Evolutionary conservation across 1,140 invertebrate genomes (phyloP), one percentile per base, ranked within the genome.

Genomic region (Drosophila albomicans): DNA sequence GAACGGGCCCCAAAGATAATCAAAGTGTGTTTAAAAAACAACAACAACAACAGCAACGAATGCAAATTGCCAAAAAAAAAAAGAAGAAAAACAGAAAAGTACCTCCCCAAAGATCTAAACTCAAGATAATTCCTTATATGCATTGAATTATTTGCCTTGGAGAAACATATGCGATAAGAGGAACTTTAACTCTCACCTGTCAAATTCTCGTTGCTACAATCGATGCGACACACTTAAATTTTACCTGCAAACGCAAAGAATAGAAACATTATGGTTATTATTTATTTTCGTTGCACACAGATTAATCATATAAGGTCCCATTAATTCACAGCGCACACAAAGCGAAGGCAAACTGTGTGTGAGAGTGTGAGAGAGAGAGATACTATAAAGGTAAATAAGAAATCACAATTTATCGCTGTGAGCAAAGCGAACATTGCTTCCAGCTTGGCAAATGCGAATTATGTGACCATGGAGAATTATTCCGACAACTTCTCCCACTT

Each of bases 11-110:
- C 13, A 32, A 54, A 69, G 65, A 69, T 69, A 74, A 74, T 74
- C 70, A 68, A 73, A 73, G 64, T 68, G 48, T 73, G 64, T 62
- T 69, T 57, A 73, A 59, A 73, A 46, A 43, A 51, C 20, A 49
- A 63, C 20, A 38, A 30, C 5, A 28, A 16, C 13, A 28, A 38
- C 71, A 64, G 51, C 25, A 56, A 35, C 41, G 46, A 74, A 62
- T 69, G 65, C 71, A 54, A 69, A 74, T 69, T 43, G 59, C n/a
- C 54, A 20, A 30, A 63, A 54, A 43, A 5, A 72, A 48, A 15
- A 32, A n/a, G 16, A 20, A 25, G 20, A 25, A 25, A 25, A 25
- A 25, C 20, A 25, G 20, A 25, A 10, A 52, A 13, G 56, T 30
- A 32, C 13, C 57, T 38, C 32, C 15, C 32, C 48, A 49, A 49